These are phyloP conservation scores for Crambe crambe DNA, from an alignment of 37 sponge, comb jelly and placozoan genomes.

Conservation along the genomic window DNA sequence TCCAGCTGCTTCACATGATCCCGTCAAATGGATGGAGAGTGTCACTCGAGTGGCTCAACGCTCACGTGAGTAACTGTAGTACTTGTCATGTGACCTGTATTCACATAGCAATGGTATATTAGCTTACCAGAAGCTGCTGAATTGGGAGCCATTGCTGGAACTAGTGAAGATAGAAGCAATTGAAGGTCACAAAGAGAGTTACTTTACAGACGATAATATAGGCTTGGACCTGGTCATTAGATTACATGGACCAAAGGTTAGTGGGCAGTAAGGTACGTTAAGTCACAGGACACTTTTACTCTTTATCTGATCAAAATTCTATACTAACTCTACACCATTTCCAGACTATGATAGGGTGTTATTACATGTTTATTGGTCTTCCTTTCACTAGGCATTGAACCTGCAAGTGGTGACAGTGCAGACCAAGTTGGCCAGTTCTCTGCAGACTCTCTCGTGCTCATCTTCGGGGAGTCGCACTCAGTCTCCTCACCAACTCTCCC, in stretches of 20 bases:
- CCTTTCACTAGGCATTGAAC: background rate
- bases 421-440: background rate
- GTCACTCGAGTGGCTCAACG: constrained; percentile 25
- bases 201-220: constrained; percentile 1
- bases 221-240: background rate
- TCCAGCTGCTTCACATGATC: constrained; percentile 34
- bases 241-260: constrained; percentile 51
- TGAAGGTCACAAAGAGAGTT: background rate
- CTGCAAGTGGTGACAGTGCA: background rate
- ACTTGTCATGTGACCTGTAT: background rate
- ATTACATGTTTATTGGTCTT: background rate
- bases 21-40: constrained; percentile 41
- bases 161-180: constrained; percentile 8
- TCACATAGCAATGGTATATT: background rate
- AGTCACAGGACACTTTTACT: background rate
- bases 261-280: background rate
- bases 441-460: background rate
- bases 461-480: background rate
- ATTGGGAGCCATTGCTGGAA: constrained; percentile 55
- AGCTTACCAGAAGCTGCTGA: constrained; percentile 65
- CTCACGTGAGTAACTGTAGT: constrained; percentile 34
- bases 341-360: too few relatives aligned
- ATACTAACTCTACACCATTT: too few relatives aligned
- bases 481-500: background rate
- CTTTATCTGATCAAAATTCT: too few relatives aligned